phyloP scores from a whole-genome alignment of 2,888 invertebrate genomes.

The Nomada ferruginata region DNA sequence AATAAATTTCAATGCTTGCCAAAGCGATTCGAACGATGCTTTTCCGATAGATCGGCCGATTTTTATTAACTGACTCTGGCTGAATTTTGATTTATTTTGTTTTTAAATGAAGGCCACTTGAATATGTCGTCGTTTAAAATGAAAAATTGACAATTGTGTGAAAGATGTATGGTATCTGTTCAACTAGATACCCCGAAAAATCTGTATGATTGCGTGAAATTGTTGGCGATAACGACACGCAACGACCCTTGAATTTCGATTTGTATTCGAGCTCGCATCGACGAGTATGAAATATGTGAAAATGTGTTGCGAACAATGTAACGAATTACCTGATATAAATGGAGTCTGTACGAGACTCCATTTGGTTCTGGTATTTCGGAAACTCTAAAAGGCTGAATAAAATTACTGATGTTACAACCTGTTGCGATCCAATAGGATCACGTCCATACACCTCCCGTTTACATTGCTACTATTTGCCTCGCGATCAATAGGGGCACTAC shows the following conservation, averaged over 20 bases:
- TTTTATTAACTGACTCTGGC: too few relatives aligned
- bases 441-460: neutral
- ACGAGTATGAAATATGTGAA: slow-evolving; percentile 4
- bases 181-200: neutral
- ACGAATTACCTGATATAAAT: slow-evolving; percentile 21
- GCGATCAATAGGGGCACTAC: neutral
- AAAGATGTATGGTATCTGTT: neutral
- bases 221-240: neutral
- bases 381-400: slow-evolving; percentile 33
- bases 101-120: too few relatives aligned
- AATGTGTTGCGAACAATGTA: slow-evolving; percentile 10
- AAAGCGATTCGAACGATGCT: too few relatives aligned
- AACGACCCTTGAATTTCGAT: neutral
- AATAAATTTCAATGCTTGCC: too few relatives aligned
- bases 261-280: neutral
- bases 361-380: slow-evolving; percentile 3
- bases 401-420: slow-evolving; percentile 42
- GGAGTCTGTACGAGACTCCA: neutral
- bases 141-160: neutral
- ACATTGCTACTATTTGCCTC: neutral
- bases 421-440: slow-evolving; percentile 30
- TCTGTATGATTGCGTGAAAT: neutral
- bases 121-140: too few relatives aligned
- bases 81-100: too few relatives aligned
- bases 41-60: too few relatives aligned